These are phyloP conservation scores for Pipistrellus nathusii DNA, from an alignment of 2,797 vertebrate genomes.

Conservation along the genomic window DNA sequence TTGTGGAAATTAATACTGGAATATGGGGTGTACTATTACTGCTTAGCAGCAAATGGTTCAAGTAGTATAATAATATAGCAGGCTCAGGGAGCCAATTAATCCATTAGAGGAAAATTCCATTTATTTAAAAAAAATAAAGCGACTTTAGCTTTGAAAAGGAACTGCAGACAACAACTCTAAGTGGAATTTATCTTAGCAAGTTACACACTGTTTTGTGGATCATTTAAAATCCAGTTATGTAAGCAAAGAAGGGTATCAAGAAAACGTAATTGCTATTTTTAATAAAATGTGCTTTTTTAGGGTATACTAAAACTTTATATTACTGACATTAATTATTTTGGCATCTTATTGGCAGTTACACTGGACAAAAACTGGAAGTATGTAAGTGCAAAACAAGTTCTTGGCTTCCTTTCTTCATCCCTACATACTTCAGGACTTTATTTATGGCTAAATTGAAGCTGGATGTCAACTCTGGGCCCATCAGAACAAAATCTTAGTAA, in stretches of 20 bases:
- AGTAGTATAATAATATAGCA: slow-evolving; percentile 78
- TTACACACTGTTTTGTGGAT: slow-evolving; percentile 79
- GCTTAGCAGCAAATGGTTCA: slow-evolving; percentile 82
- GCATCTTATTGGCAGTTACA: slow-evolving; percentile 86
- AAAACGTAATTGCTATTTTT: slow-evolving; percentile 85
- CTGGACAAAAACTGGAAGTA: slow-evolving; percentile 82
- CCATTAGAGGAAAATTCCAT: slow-evolving; percentile 86
- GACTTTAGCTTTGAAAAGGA: slow-evolving; percentile 82
- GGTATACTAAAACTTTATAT: slow-evolving; percentile 81
- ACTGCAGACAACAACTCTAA: slow-evolving; percentile 85
- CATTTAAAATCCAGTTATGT: slow-evolving; percentile 83
- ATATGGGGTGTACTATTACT: slow-evolving; percentile 75
- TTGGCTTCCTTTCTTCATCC: slow-evolving; percentile 90
- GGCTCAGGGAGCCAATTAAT: slow-evolving; percentile 86
- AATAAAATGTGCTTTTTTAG: slow-evolving; percentile 84
- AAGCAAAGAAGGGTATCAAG: slow-evolving; percentile 79
- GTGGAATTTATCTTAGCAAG: slow-evolving; percentile 81
- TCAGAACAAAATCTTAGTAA: slow-evolving; percentile 99
- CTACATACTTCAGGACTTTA: slow-evolving; percentile 88
- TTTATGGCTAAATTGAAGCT: slow-evolving; percentile 93
- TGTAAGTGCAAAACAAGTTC: slow-evolving; percentile 84
- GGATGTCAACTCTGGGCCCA: slow-evolving; percentile 95
- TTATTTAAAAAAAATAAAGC: slow-evolving; percentile 82
- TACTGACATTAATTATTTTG: slow-evolving; percentile 88
- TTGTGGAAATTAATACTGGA: slow-evolving; percentile 76